Evolutionary conservation across 2,888 invertebrate species (phyloP).

Genomic region (Cinara cedri): DNA sequence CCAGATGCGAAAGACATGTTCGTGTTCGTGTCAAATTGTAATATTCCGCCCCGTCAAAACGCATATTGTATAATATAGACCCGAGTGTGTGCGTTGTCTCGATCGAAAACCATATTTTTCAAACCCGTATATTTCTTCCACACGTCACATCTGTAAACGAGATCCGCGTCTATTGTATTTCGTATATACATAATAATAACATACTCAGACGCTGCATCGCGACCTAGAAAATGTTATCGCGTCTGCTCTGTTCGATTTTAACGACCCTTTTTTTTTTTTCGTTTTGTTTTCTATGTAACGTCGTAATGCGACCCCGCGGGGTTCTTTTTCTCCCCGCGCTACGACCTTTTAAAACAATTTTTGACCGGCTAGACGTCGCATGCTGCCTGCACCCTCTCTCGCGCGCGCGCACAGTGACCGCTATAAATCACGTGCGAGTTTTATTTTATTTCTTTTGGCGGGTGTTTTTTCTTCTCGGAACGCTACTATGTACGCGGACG

Average conservation of each 20-base stretch:
- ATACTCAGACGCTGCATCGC: no score
- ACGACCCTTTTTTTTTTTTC: conserved; percentile 38
- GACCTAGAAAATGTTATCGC: background rate
- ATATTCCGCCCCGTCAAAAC: background rate
- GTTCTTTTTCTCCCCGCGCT: background rate
- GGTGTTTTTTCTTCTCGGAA: conserved; percentile 9
- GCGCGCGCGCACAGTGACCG: conserved; percentile 47
- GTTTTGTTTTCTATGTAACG: no score
- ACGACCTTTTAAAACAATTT: conserved; percentile 38
- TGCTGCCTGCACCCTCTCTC: conserved; percentile 8
- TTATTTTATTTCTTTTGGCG: conserved; percentile 40
- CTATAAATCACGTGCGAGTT: conserved; percentile 47
- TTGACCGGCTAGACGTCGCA: conserved; percentile 32
- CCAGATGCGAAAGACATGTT: no score
- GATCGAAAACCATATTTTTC: background rate
- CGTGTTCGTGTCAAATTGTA: no score
- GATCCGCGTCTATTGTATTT: background rate
- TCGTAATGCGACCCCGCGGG: conserved; percentile 35
- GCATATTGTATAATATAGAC: background rate
- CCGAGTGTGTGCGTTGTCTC: background rate
- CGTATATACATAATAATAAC: background rate
- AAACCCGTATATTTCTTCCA: no score
- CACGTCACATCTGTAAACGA: background rate
- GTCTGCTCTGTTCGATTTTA: conserved; percentile 23
- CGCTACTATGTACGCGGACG: background rate